Evolutionary conservation across 2,113 vertebrate species (phyloP), one percentile per base, ranked within the genome.

Genomic region (Acanthochromis polyacanthus): DNA sequence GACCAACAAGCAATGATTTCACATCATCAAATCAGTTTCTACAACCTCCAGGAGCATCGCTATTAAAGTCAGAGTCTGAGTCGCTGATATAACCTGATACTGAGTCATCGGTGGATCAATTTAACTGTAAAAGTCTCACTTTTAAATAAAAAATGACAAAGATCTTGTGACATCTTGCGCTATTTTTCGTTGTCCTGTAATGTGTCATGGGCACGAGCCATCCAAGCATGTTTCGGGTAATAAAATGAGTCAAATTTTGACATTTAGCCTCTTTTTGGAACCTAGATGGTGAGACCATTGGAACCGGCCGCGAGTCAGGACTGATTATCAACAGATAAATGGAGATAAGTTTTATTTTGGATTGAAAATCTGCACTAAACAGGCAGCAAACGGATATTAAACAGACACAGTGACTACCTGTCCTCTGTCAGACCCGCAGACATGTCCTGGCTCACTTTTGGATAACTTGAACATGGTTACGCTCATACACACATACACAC

Each of bases 341-440:
- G 50, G 25, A 78, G 69, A 88, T 85, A 25, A 22, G 58, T 71
- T 32, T 62, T 53, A 55, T 0, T 82, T 72, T 82, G 52, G 84
- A 84, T 79, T 64, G 51, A 78, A 71, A 81, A 61, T 77, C 55
- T 81, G 23, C 4, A 2, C 56, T 63, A 65, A 81, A 80, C 56
- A n/a, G 30, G 72, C 65, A 14, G 58, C 55, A 69, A 77, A 80
- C 72, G 66, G 87, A 89, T 88, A 87, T 87, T 89, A 87, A 89
- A 91, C 84, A 50, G 58, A 85, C 78, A 84, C 80, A 86, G 56
- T 83, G 76, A 81, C 59, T 86, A 87, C 82, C 75, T 82, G 81
- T 68, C 62, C 68, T 46, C 61, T 71, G 75, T 85, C 69, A 75
- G 60, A 71, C 14, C 22, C 14, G 4, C 22, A 32, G 76, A 75